Percentiles rank a stretch among this genome's conserved stretches.
These are phyloP conservation scores for Macrophya annulata DNA, from an alignment of 2,888 invertebrate genomes.

Conservation along the genomic window DNA sequence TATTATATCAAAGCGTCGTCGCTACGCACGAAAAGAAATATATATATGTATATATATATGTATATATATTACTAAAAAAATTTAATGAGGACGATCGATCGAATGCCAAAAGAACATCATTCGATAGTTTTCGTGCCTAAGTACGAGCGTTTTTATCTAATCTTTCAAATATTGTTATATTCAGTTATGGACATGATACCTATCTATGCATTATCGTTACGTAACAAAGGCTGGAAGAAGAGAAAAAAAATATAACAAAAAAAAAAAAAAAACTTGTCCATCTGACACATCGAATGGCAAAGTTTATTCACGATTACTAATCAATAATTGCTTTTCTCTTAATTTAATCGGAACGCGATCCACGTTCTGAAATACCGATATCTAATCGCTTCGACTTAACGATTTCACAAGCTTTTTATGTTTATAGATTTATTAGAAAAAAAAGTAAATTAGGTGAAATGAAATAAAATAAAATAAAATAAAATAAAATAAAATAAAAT, in stretches of 20 bases:
- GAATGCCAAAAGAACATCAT: conserved; percentile 32
- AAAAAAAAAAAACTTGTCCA: not conserved
- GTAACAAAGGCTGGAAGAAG: not conserved
- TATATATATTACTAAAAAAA: not conserved
- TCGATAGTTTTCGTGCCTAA: conserved; percentile 38
- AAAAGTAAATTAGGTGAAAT: not conserved
- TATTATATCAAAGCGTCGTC: conserved; percentile 9
- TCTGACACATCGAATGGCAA: not conserved
- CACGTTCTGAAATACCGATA: not conserved
- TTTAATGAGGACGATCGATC: conserved; percentile 12
- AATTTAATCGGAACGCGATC: not conserved
- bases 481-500: not conserved
- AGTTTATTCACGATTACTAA: not conserved
- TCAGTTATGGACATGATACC: not conserved
- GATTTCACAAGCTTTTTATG: not conserved
- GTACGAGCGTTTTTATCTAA: not conserved
- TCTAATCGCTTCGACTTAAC: not conserved
- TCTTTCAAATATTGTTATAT: not conserved
- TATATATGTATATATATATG: too few species aligned
- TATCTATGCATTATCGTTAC: not conserved
- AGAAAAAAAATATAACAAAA: too few species aligned
- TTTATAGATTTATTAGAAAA: not conserved
- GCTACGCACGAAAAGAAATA: not conserved
- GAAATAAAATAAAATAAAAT: not conserved
- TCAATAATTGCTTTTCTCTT: not conserved